A percentile compares a stretch with the other conserved stretches of the same genome.
These are phyloP conservation scores for Zalophus californianus DNA, from an alignment of 2,797 vertebrate species.

Conservation along the genomic window DNA sequence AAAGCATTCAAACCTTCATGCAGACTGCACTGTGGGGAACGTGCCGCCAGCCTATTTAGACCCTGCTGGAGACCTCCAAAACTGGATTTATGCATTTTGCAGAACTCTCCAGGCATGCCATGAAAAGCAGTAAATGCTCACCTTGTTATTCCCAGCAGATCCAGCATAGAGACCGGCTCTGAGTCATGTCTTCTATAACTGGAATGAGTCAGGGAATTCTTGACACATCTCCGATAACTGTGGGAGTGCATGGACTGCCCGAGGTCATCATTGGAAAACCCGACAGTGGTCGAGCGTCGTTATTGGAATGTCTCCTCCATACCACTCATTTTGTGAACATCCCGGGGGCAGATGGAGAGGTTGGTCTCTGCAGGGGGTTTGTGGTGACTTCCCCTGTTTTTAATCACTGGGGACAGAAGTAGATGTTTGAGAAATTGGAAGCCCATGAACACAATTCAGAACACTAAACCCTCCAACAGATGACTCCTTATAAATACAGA, in stretches of 20 bases:
- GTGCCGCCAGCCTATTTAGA: slow-evolving; percentile 25
- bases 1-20: background rate
- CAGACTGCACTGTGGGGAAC: background rate
- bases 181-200: background rate
- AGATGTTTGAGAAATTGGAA: background rate
- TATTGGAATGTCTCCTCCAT: background rate
- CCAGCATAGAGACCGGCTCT: background rate
- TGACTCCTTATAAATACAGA: background rate
- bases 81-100: slow-evolving; percentile 34
- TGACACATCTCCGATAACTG: background rate
- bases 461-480: background rate
- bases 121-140: slow-evolving; percentile 5
- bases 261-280: background rate
- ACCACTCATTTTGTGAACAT: background rate
- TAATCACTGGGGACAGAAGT: background rate
- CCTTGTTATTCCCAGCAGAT: slow-evolving; percentile 47
- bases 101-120: slow-evolving; percentile 61
- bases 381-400: background rate
- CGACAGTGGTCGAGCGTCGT: fast-evolving
- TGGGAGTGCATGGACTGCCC: background rate
- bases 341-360: background rate
- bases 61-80: background rate
- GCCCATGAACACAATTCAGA: background rate
- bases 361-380: background rate
- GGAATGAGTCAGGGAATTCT: background rate